A percentile compares a stretch with the other conserved stretches of the same genome.
phyloP scores from a whole-genome alignment of 2,888 invertebrate species.

The Chromoteleia sp. region DNA sequence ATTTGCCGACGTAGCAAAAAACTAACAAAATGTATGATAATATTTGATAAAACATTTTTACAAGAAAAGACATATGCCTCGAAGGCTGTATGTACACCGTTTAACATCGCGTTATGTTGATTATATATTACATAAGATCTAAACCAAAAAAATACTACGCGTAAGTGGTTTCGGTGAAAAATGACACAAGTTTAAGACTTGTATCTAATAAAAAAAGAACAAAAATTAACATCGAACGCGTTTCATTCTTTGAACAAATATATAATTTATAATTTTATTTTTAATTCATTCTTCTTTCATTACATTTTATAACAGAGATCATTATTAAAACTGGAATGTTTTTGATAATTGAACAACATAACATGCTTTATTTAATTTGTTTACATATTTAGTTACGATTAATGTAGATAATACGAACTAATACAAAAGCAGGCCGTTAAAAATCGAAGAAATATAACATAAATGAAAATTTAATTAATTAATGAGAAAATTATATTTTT shows the following conservation, averaged over 20 bases:
- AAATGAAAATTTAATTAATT: no score
- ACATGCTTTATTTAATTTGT: no score
- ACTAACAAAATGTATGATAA: constrained; percentile 69
- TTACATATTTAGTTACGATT: no score
- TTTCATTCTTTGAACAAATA: constrained; percentile 43
- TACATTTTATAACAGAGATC: background rate
- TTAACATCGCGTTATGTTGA: constrained; percentile 69
- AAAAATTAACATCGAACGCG: constrained; percentile 49
- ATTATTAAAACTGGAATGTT: no score
- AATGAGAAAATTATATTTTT: no score
- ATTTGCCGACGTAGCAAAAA: constrained; percentile 58
- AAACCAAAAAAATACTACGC: constrained; percentile 69
- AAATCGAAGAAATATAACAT: no score
- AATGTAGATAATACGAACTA: no score
- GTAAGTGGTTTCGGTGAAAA: constrained; percentile 67
- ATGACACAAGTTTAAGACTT: constrained; percentile 68
- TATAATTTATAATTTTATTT: constrained; percentile 9
- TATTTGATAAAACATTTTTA: constrained; percentile 72
- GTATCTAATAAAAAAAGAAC: constrained; percentile 66
- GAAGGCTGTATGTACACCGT: constrained; percentile 68
- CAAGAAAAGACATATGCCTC: constrained; percentile 62
- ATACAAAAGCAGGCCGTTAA: no score
- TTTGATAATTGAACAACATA: no score
- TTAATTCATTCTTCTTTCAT: constrained; percentile 1
- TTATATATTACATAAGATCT: constrained; percentile 67